Conservation (phyloP, 2,113 vertebrate species). For the Colossoma macropomum region DNA sequence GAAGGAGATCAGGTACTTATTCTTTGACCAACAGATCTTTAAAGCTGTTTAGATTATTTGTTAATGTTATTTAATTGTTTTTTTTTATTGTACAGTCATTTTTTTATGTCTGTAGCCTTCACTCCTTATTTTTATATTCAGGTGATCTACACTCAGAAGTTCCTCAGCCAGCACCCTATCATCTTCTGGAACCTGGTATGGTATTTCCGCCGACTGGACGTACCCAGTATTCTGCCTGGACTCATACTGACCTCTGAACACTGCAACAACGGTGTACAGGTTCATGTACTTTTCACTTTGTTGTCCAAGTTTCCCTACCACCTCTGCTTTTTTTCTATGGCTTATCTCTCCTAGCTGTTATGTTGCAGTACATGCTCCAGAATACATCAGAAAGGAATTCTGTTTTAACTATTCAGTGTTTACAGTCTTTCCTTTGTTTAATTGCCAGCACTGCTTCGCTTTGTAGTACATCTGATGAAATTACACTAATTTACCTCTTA, state of each 20-base stretch:
- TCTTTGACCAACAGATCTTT: constrained; percentile 42
- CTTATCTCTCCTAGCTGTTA: too few relatives aligned
- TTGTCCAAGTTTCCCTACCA: neutral
- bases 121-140: constrained; percentile 41
- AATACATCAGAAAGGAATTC: too few relatives aligned
- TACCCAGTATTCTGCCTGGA: constrained; percentile 92
- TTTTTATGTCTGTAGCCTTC: neutral
- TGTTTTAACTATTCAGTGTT: too few relatives aligned
- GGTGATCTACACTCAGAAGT: constrained; percentile 95
- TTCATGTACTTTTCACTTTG: constrained; percentile 44
- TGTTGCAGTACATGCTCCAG: too few relatives aligned
- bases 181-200: constrained; percentile 99
- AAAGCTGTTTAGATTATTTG: neutral
- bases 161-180: constrained; percentile 98
- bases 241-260: constrained; percentile 96
- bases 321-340: neutral
- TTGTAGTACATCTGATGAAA: neutral
- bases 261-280: constrained; percentile 94
- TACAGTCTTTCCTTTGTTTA: neutral
- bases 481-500: neutral
- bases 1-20: constrained; percentile 94
- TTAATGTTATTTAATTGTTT: too few relatives aligned
- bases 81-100: neutral
- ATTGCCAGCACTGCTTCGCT: neutral
- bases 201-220: constrained; percentile 93